phyloP scores from a whole-genome alignment of 2,888 invertebrate species.

The Drosophila flavopinicola region DNA sequence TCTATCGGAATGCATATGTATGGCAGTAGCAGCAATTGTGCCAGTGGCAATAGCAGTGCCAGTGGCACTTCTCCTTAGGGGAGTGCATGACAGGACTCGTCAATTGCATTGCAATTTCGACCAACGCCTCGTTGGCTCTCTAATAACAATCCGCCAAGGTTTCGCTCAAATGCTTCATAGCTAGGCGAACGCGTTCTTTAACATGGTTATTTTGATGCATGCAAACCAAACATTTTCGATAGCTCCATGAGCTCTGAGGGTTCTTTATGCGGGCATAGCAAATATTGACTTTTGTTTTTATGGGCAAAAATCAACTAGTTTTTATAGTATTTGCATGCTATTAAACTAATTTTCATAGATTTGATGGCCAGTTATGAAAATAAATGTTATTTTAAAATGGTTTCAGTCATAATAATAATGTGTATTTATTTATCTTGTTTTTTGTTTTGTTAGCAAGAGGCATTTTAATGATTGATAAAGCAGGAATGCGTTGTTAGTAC shows the following conservation, averaged over 20 bases:
- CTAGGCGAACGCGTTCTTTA: constrained; percentile 17
- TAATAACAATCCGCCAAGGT: constrained; percentile 25
- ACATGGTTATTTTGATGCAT: too few species aligned
- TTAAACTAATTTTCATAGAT: too few species aligned
- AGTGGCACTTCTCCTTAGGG: constrained; percentile 21
- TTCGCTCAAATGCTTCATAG: constrained; percentile 1
- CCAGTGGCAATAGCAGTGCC: constrained; percentile 14
- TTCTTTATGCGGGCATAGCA: not conserved
- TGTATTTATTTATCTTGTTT: not conserved
- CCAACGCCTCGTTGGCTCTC: constrained; percentile 30
- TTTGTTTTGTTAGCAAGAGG: too few species aligned
- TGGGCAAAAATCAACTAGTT: too few species aligned
- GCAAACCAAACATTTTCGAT: constrained; percentile 7
- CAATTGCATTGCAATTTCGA: constrained; percentile 63
- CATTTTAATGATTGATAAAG: too few species aligned
- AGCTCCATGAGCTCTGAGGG: not conserved
- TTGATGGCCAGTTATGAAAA: not conserved
- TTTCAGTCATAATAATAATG: not conserved
- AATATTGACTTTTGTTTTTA: constrained; percentile 20
- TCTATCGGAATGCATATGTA: constrained; percentile 19
- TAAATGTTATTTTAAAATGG: not conserved
- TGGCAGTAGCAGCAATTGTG: constrained; percentile 5
- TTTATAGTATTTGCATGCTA: too few species aligned
- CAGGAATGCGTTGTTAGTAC: too few species aligned
- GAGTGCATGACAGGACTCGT: constrained; percentile 49